Evolutionary conservation across 2,888 invertebrate genomes (phyloP), one percentile per base, ranked within the genome.

Genomic region (Polydesmus complanatus): DNA sequence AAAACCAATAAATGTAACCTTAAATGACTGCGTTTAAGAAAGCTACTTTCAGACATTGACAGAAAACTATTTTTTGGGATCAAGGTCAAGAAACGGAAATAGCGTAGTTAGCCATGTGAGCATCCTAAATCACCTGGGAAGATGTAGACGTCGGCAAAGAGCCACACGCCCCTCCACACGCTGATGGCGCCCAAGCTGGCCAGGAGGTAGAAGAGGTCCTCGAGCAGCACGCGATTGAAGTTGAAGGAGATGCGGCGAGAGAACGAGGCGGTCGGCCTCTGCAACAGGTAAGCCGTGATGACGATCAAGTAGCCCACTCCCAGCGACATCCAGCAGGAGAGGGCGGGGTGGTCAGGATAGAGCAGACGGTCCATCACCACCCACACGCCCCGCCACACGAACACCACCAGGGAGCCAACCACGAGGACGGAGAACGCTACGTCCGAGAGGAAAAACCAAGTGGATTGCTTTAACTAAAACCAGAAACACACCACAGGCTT

Each of bases 351-450:
- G 0, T 80, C 81, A 3, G 88, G 88, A 71, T 81, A 89, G n/a
- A 92, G 77, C 71, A 83, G 83, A 66, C 86, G 77, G 74, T 91
- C 91, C 58, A 90, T 78, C 56, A 90, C 76, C 3, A 84, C 84
- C 89, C 90, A 92, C 26, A 84, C 80, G 26, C 92, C 90, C 68
- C 90, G 78, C 92, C 92, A 92, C 54, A 88, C 88, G 72, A 89
- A 85, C 1, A 91, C 88, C 56, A 90, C 88, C 65, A 91, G 78
- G 0, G 86, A 85, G 0, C 90, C 89, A 66, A 90, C 84, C 61
- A 91, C 82, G 26, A 85, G 79, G 65, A 90, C 87, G 11, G 90
- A 89, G 77, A 91, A 89, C 63, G 88, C 76, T 72, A 89, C 88
- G 78, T 92, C 91, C 72, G 89, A 74, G 64, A 89, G 78, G 75